Conservation (phyloP, 2,888 invertebrate species). For the Diadromus collaris region DNA sequence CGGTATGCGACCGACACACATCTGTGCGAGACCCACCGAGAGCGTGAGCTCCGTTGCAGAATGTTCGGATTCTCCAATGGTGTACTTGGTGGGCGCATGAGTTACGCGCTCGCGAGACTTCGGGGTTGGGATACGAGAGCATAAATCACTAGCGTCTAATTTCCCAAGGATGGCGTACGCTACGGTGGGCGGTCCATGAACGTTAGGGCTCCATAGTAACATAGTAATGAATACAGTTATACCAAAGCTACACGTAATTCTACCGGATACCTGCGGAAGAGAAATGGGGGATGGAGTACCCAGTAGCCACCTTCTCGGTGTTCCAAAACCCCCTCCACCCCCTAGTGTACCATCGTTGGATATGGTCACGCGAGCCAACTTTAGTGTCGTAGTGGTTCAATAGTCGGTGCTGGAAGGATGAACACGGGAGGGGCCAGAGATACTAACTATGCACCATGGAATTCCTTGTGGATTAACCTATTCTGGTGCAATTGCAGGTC, state of each 20-base stretch:
- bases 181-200: slow-evolving; percentile 43
- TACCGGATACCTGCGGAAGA: slow-evolving; percentile 36
- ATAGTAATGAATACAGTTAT: slow-evolving; percentile 33
- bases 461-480: slow-evolving; percentile 54
- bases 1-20: background rate
- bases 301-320: slow-evolving; percentile 43
- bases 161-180: slow-evolving; percentile 66
- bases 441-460: slow-evolving; percentile 45
- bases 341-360: slow-evolving; percentile 39
- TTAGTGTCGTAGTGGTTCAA: slow-evolving; percentile 32
- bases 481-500: slow-evolving; percentile 52
- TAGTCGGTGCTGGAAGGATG: slow-evolving; percentile 31
- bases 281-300: slow-evolving; percentile 28
- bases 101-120: slow-evolving; percentile 46
- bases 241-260: slow-evolving; percentile 30
- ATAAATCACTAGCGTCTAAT: slow-evolving; percentile 70
- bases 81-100: slow-evolving; percentile 40
- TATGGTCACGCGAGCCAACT: slow-evolving; percentile 54
- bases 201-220: slow-evolving; percentile 27
- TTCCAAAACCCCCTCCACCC: slow-evolving; percentile 18
- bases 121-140: slow-evolving; percentile 44
- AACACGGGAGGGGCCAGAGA: slow-evolving; percentile 49
- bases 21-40: background rate
- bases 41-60: slow-evolving; percentile 19
- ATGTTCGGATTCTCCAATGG: slow-evolving; percentile 26